Conservation (phyloP, 2,797 vertebrate genomes). For the Darevskia nairensis region DNA sequence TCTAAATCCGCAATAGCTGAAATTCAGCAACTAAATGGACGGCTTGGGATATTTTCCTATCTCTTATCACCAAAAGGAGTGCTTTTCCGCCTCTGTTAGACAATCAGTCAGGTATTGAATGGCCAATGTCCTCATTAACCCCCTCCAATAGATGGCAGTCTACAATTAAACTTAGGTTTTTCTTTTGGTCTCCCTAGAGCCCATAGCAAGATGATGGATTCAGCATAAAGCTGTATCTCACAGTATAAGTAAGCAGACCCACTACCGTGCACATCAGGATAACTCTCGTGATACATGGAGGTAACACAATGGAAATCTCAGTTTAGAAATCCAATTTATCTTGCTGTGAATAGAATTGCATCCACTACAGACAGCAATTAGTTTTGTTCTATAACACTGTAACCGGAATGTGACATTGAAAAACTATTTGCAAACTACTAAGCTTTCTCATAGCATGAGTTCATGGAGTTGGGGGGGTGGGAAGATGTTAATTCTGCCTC, state of each 20-base stretch:
- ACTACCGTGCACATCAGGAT: conserved; percentile 77
- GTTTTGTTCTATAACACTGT: conserved; percentile 75
- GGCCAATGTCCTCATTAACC: conserved; percentile 45
- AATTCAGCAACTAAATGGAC: neutral
- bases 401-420: conserved; percentile 78
- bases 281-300: conserved; percentile 71
- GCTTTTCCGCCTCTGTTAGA: neutral
- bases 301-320: conserved; percentile 77
- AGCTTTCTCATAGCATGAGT: conserved; percentile 53
- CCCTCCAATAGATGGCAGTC: conserved; percentile 62
- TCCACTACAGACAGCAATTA: conserved; percentile 80
- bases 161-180: conserved; percentile 50
- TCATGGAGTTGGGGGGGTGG: conserved; percentile 39
- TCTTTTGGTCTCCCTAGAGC: conserved; percentile 35
- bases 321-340: conserved; percentile 82
- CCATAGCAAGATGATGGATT: conserved; percentile 62
- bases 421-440: conserved; percentile 75
- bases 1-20: neutral
- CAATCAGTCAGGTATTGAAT: conserved; percentile 14
- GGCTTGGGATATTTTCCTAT: conserved; percentile 17
- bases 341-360: conserved; percentile 82
- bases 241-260: conserved; percentile 71
- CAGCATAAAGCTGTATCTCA: conserved; percentile 63
- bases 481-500: conserved; percentile 70
- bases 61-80: neutral